Percentiles rank a stretch among this genome's conserved stretches.
Evolutionary conservation across 2,113 vertebrate genomes (phyloP).

Genomic region (Sylvia atricapilla): DNA sequence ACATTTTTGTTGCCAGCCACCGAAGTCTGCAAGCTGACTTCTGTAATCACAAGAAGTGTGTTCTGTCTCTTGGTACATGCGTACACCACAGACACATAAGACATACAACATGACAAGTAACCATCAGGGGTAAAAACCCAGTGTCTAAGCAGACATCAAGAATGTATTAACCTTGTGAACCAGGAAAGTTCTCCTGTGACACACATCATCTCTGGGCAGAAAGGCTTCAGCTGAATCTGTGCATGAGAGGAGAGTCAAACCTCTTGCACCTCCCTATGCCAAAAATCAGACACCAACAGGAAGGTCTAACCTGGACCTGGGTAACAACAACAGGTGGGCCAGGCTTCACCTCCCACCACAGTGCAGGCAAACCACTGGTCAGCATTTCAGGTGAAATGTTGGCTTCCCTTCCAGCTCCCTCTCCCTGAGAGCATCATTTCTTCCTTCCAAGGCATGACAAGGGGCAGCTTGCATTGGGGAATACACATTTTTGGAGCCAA

Average conservation of each 20-base stretch:
- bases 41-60: background rate
- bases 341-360: background rate
- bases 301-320: background rate
- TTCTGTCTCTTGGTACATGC: background rate
- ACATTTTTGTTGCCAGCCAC: background rate
- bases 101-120: background rate
- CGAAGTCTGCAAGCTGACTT: background rate
- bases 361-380: fast-evolving
- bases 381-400: background rate
- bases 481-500: background rate
- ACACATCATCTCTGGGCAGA: background rate
- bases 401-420: background rate
- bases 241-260: background rate
- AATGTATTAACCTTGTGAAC: background rate
- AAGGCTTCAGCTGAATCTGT: background rate
- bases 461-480: background rate
- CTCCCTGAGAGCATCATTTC: background rate
- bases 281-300: background rate
- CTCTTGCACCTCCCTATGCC: background rate
- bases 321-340: background rate
- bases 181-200: background rate
- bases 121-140: fast-evolving
- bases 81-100: background rate
- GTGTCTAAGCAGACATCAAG: background rate
- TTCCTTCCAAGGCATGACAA: background rate